Percentiles rank a stretch among this genome's conserved stretches.
Evolutionary conservation across 2,888 invertebrate genomes (phyloP).

Genomic region (Lottia gigantea): DNA sequence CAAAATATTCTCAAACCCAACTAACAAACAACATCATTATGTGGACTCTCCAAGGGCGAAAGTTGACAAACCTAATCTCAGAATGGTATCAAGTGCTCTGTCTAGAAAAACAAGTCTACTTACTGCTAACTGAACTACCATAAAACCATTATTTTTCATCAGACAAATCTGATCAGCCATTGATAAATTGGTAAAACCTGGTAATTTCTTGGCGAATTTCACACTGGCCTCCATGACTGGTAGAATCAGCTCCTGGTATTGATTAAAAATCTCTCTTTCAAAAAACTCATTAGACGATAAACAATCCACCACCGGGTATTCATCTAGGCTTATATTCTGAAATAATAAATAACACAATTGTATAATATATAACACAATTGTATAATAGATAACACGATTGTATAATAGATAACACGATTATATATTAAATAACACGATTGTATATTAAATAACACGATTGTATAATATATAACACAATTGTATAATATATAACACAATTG

Average conservation of each 20-base stretch:
- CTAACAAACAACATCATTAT: no score
- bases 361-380: background rate
- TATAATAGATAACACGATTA: no score
- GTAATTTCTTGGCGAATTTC: conserved; percentile 63
- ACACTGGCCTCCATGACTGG: conserved; percentile 60
- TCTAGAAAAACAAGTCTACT: conserved; percentile 24
- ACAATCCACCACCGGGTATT: conserved; percentile 28
- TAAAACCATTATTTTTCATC: conserved; percentile 62
- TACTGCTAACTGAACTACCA: conserved; percentile 59
- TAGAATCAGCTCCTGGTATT: conserved; percentile 56
- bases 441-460: no score
- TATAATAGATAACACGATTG: no score
- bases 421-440: no score
- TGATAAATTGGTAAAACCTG: conserved; percentile 54
- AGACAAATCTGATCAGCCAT: conserved; percentile 61
- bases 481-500: no score
- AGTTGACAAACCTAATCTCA: no score
- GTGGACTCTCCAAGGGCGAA: no score
- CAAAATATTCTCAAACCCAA: no score
- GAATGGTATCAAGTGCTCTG: no score
- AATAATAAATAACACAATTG: background rate
- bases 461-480: no score
- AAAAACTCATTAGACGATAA: conserved; percentile 40
- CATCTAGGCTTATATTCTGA: conserved; percentile 25
- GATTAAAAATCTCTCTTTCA: conserved; percentile 43